A percentile compares a stretch with the other conserved stretches of the same genome.
These are phyloP conservation scores for Orchesella cincta DNA, from an alignment of 1,140 invertebrate genomes.

Conservation along the genomic window DNA sequence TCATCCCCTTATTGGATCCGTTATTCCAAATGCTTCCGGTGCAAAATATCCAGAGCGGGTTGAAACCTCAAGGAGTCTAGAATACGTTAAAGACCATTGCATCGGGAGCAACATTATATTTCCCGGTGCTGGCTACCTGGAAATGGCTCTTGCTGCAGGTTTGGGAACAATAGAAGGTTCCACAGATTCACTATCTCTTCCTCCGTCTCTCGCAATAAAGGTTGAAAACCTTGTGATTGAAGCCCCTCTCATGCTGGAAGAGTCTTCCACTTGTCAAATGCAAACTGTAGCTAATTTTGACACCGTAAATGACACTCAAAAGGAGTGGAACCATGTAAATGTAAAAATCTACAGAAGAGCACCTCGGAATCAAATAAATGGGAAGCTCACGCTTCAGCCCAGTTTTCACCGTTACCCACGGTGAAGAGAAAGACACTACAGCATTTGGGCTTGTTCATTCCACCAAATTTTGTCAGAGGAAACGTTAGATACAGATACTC, in stretches of 20 bases:
- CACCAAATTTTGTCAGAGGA: too few species aligned
- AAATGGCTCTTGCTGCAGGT: constrained; percentile 40
- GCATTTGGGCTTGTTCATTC: background rate
- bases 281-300: background rate
- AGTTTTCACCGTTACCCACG: background rate
- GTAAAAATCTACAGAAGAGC: background rate
- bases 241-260: constrained; percentile 29
- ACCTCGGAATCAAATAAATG: background rate
- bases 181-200: background rate
- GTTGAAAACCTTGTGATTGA: constrained; percentile 42
- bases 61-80: constrained; percentile 2
- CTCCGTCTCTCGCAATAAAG: background rate
- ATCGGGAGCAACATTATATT: constrained; percentile 36
- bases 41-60: background rate
- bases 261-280: background rate
- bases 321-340: background rate
- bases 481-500: too few species aligned
- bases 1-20: constrained; percentile 39
- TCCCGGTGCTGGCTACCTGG: constrained; percentile 40
- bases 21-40: background rate
- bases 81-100: constrained; percentile 37
- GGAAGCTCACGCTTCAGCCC: background rate
- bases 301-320: background rate
- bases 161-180: background rate
- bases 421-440: background rate